phyloP scores from a whole-genome alignment of 2,888 invertebrate species.

The Notocelia uddmanniana region DNA sequence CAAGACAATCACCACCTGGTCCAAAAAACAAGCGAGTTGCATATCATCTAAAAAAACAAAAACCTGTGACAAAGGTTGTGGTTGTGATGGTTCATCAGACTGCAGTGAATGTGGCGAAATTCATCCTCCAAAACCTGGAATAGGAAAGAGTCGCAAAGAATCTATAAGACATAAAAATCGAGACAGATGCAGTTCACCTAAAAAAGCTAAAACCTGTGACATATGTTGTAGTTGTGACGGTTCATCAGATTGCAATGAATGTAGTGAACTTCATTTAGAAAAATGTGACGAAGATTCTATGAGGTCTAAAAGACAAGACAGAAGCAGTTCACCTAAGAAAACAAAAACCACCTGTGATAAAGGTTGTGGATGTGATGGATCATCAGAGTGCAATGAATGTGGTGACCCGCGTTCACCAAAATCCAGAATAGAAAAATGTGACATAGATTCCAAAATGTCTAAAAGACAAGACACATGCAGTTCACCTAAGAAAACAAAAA shows the following conservation, averaged over 20 bases:
- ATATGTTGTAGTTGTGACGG: slow-evolving; percentile 4
- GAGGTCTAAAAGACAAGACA: too few relatives aligned
- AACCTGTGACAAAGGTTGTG: slow-evolving; percentile 9
- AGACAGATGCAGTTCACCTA: slow-evolving; percentile 8
- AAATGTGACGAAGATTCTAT: background rate
- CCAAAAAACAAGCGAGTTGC: slow-evolving; percentile 11
- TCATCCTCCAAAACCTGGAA: background rate
- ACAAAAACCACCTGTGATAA: background rate
- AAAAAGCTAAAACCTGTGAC: background rate
- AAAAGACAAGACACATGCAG: background rate
- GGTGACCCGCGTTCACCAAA: background rate
- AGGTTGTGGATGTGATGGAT: slow-evolving; percentile 10
- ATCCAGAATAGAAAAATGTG: background rate
- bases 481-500: background rate
- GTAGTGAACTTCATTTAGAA: background rate
- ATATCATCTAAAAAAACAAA: background rate
- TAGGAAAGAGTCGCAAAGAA: background rate
- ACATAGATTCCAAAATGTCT: background rate
- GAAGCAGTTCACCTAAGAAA: background rate
- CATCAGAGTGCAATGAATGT: slow-evolving; percentile 4
- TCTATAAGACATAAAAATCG: background rate
- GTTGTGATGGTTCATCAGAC: slow-evolving; percentile 19
- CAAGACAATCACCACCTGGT: background rate
- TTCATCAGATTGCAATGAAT: slow-evolving; percentile 1
- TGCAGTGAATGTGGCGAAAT: slow-evolving; percentile 8